Percentiles rank a stretch among this genome's conserved stretches.
Evolutionary conservation across 2,888 invertebrate species (phyloP).

Genomic region (Clepsis dumicolana): DNA sequence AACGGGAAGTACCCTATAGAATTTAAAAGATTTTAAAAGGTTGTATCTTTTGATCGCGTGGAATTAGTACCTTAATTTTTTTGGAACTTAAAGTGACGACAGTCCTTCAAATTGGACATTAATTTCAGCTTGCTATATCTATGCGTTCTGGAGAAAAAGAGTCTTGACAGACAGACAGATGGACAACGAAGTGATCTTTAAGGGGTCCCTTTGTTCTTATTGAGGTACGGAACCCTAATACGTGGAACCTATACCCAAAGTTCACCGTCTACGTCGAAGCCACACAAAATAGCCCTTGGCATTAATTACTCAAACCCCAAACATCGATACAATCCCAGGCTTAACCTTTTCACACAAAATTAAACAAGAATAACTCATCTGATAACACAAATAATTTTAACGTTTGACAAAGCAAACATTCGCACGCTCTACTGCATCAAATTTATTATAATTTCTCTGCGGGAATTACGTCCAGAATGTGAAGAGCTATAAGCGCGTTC

Average conservation of each 20-base stretch:
- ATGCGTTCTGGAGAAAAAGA: no score
- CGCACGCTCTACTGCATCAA: slow-evolving; percentile 49
- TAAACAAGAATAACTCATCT: slow-evolving; percentile 49
- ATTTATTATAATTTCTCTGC: slow-evolving; percentile 45
- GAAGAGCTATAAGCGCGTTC: slow-evolving; percentile 46
- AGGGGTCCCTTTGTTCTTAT: no score
- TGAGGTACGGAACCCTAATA: not conserved
- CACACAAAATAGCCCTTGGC: slow-evolving; percentile 19
- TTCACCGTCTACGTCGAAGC: not conserved
- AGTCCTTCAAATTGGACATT: no score
- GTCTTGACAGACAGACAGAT: no score
- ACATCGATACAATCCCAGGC: slow-evolving; percentile 25
- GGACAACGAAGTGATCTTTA: no score
- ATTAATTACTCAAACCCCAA: slow-evolving; percentile 17
- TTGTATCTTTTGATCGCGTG: no score
- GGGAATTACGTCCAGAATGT: slow-evolving; percentile 47
- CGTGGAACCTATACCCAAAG: not conserved
- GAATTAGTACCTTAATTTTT: no score
- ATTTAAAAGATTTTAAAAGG: no score
- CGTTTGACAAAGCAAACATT: slow-evolving; percentile 52
- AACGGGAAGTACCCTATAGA: no score
- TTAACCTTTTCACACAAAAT: slow-evolving; percentile 45
- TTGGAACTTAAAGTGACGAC: no score
- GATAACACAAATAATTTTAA: slow-evolving; percentile 50
- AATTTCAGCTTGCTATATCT: no score